Percentiles rank a stretch among this genome's conserved stretches.
phyloP scores from a whole-genome alignment of 2,797 vertebrate species.

The Thalassophryne amazonica region DNA sequence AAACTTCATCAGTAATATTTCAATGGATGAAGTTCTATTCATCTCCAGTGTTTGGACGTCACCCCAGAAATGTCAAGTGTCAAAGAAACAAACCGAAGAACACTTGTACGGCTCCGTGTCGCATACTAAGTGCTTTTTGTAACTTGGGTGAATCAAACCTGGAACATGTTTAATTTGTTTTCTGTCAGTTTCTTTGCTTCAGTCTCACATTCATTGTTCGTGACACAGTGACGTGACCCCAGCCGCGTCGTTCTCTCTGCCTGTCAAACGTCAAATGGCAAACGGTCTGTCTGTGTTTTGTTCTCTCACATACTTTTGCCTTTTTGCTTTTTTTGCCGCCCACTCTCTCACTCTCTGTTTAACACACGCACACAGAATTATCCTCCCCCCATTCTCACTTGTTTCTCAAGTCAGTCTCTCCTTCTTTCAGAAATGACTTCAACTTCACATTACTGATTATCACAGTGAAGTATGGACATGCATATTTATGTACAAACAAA shows the following conservation, averaged over 20 bases:
- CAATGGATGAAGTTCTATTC: too few relatives aligned
- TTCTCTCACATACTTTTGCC: constrained; percentile 16
- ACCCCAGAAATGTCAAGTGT: too few relatives aligned
- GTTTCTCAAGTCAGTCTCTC: neutral
- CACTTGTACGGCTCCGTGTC: too few relatives aligned
- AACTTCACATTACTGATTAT: constrained; percentile 11
- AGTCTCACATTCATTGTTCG: too few relatives aligned
- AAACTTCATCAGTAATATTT: too few relatives aligned
- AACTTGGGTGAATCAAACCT: too few relatives aligned
- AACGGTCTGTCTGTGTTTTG: constrained; percentile 23
- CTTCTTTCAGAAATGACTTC: neutral
- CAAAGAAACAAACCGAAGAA: too few relatives aligned
- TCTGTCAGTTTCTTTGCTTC: too few relatives aligned
- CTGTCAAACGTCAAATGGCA: constrained; percentile 53
- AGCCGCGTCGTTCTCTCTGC: constrained; percentile 17
- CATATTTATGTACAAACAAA: neutral
- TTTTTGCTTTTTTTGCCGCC: constrained; percentile 15
- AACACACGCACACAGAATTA: neutral
- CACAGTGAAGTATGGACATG: neutral
- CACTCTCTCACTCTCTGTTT: constrained; percentile 10
- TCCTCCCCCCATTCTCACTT: neutral
- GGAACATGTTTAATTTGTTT: too few relatives aligned
- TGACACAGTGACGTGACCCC: constrained; percentile 38
- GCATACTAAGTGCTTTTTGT: too few relatives aligned
- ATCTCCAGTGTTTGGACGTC: too few relatives aligned